Conservation (phyloP, 1,140 invertebrate species). For the Delia radicum region DNA sequence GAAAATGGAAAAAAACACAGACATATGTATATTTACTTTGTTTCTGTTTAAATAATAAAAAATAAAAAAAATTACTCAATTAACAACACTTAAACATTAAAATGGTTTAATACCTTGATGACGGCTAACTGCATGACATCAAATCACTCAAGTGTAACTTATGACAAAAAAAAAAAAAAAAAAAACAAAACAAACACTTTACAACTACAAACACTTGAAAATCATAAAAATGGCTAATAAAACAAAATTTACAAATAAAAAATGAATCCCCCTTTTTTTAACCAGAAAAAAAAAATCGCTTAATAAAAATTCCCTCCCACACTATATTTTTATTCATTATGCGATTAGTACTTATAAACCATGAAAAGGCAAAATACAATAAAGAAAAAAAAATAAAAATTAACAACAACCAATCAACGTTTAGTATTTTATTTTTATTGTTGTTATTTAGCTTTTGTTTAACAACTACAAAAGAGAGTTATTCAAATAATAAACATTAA, state of each 20-base stretch:
- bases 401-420: conserved; percentile 14
- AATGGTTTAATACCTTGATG: neutral
- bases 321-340: neutral
- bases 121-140: neutral
- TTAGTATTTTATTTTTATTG: neutral
- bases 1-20: neutral
- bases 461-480: neutral
- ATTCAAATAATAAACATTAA: neutral
- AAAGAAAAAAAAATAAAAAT: neutral
- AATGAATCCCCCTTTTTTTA: neutral
- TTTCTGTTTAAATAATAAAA: too few relatives aligned
- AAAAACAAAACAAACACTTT: neutral
- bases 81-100: too few relatives aligned
- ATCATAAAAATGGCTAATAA: neutral
- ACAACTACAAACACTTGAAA: neutral
- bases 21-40: too few relatives aligned
- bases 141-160: neutral
- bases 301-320: too few relatives aligned
- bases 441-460: neutral
- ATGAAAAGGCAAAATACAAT: neutral
- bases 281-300: neutral
- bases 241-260: neutral
- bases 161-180: neutral
- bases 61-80: too few relatives aligned
- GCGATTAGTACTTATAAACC: neutral